Evolutionary conservation across 2,797 vertebrate genomes (phyloP).

Genomic region (Bradypus variegatus): DNA sequence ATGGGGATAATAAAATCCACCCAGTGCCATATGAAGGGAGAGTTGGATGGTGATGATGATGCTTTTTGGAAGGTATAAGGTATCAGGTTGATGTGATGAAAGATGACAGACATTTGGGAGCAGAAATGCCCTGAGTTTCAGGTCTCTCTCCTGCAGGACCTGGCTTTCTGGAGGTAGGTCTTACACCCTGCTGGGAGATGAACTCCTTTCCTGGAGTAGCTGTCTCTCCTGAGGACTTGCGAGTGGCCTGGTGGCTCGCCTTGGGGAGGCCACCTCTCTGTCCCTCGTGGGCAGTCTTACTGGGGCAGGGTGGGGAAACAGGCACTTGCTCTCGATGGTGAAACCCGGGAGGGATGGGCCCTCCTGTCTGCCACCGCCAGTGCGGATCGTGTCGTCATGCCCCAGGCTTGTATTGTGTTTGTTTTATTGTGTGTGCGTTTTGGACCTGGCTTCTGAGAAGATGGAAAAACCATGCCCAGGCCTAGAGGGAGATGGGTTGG

Average conservation of each 20-base stretch:
- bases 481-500: conserved; percentile 44
- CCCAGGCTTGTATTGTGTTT: conserved; percentile 9
- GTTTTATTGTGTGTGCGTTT: conserved; percentile 48
- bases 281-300: neutral
- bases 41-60: neutral
- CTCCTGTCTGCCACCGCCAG: neutral
- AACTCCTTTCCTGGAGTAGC: neutral
- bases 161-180: neutral
- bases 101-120: neutral
- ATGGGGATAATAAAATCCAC: neutral
- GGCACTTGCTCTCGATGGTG: conserved; percentile 14
- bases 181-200: neutral
- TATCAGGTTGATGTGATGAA: neutral
- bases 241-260: neutral
- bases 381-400: neutral
- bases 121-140: neutral
- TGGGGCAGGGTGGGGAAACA: neutral
- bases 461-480: conserved; percentile 23
- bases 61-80: neutral
- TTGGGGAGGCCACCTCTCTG: neutral
- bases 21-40: neutral
- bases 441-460: conserved; percentile 47
- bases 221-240: neutral
- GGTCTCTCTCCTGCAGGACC: neutral
- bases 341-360: conserved; percentile 38